phyloP scores from a whole-genome alignment of 37 sponge, comb jelly and placozoan species.

The Eunapius fragilis region DNA sequence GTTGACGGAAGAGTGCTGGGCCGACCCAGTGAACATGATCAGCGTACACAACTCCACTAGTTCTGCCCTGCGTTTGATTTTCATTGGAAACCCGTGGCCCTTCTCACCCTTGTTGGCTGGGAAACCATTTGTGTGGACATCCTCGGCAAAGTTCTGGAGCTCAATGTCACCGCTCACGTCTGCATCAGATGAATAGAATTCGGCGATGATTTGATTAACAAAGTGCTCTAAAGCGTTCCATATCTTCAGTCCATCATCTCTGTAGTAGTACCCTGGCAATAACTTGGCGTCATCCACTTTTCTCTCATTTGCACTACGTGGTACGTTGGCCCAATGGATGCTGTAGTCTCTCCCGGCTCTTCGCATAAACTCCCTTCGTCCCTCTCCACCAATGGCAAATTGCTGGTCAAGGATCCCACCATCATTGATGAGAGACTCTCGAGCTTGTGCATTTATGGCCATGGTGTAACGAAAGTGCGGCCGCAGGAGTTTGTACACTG shows the following conservation, averaged over 20 bases:
- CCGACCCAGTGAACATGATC: constrained; percentile 73
- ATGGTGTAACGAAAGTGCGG: constrained; percentile 77
- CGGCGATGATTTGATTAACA: constrained; percentile 37
- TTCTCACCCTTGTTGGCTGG: constrained; percentile 9
- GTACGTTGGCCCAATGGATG: constrained; percentile 26
- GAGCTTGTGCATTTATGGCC: constrained; percentile 64
- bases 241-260: constrained; percentile 71
- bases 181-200: constrained; percentile 54
- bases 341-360: constrained; percentile 6
- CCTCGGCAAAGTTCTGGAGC: constrained; percentile 44
- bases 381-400: constrained; percentile 61
- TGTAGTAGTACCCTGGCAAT: constrained; percentile 76
- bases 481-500: constrained; percentile 74
- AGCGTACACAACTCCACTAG: constrained; percentile 61
- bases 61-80: constrained; percentile 32
- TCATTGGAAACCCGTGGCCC: constrained; percentile 58
- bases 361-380: constrained; percentile 9
- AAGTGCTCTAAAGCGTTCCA: constrained; percentile 62
- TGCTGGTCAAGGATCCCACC: constrained; percentile 49
- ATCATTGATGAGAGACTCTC: constrained; percentile 30
- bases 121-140: constrained; percentile 32
- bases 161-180: constrained; percentile 53
- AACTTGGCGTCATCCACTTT: constrained; percentile 52
- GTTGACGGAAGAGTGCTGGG: constrained; percentile 74
- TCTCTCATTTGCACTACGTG: constrained; percentile 37